Conservation (phyloP, 2,888 invertebrate species). For the Balanococcus diminutus region DNA sequence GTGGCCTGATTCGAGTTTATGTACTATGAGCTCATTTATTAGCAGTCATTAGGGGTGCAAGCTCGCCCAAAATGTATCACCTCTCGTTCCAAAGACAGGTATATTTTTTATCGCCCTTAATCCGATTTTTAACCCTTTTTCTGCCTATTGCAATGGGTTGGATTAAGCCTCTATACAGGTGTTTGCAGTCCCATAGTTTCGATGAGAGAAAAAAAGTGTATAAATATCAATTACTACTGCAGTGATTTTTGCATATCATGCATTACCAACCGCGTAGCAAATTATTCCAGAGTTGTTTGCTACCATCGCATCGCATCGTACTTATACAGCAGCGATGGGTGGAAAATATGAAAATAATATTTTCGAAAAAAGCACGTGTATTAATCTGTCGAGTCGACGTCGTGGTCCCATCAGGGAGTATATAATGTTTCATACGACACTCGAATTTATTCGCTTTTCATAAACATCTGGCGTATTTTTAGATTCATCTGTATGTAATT, state of each 20-base stretch:
- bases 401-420: background rate
- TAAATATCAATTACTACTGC: no score
- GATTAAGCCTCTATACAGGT: no score
- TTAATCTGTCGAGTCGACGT: background rate
- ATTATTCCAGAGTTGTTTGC: background rate
- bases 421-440: background rate
- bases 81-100: background rate
- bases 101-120: no score
- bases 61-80: background rate
- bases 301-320: no score
- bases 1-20: background rate
- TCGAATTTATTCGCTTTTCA: conserved; percentile 43
- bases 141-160: no score
- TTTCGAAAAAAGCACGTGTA: conserved; percentile 26
- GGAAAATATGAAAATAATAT: conserved; percentile 5
- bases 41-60: background rate
- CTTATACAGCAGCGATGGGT: background rate
- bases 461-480: conserved; percentile 45
- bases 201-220: no score
- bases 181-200: no score
- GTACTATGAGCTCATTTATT: background rate
- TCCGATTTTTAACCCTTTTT: no score
- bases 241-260: no score
- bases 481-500: conserved; percentile 42
- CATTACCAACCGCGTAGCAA: background rate